Evolutionary conservation across 2,888 invertebrate species (phyloP), one percentile per base, ranked within the genome.

Genomic region (Andrena chrysosceles): DNA sequence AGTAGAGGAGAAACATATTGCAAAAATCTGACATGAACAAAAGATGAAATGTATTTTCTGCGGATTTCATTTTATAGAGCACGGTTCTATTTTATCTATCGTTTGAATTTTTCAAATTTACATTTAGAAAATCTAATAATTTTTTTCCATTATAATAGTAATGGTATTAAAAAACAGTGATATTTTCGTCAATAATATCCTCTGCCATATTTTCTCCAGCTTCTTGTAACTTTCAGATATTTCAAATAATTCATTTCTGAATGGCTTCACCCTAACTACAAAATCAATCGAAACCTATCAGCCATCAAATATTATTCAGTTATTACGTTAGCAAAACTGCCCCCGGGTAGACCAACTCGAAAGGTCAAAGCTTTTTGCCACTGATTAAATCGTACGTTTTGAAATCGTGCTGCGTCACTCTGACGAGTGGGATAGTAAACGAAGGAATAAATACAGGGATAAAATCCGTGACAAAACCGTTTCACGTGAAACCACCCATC

Each of bases 311-410:
- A 56, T 48, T 64, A 48, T 48, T 26, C 5, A 29, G 5, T 5
- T 20, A 64, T 26, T 16, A 23, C 23, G 23, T 42, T 8, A 26
- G 16, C 42, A 16, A 31, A 64, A 42, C 23, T 16, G 16, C 16
- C 48, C 35, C 35, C 48, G 56, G 23, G 56, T 56, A 10, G 23
- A 48, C 49, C 49, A 66, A 66, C 48, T 23, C n/a, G 49, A 66
- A 29, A 49, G 26, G 20, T 66, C 49, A 49, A 13, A 49, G 66
- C n/a, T 66, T 66, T 66, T 26, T 35, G 20, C 16, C 6, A 23
- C 2, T 54, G 7, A 8, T 23, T 33, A 20, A 33, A 54, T 54
- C 23, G 20, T 20, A 1, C 33, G 33, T 31, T 68, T 56, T 54
- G 20, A 33, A 54, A 68, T 16, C 33, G 6, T 6, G 31, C n/a